These are phyloP conservation scores for Ischnus inquisitorius DNA, from an alignment of 2,888 invertebrate species.

Conservation along the genomic window DNA sequence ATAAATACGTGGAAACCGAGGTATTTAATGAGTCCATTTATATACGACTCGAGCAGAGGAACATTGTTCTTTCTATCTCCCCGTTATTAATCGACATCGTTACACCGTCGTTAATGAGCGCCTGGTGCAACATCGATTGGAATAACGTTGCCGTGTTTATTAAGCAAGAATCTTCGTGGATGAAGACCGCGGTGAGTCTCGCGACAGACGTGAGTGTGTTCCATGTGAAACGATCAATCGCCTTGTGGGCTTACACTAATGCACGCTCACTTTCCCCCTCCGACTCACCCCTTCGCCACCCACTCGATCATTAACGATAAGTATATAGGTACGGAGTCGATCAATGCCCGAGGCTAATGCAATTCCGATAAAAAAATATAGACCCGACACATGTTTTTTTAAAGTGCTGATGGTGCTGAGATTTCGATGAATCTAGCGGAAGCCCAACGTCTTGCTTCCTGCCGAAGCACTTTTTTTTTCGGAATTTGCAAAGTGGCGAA, in stretches of 20 bases:
- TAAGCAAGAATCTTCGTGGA: too few species aligned
- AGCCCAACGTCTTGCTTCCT: too few species aligned
- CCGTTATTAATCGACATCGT: not conserved
- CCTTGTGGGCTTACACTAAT: too few species aligned
- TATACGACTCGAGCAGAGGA: not conserved
- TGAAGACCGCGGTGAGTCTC: too few species aligned
- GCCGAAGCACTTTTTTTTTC: too few species aligned
- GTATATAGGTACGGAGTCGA: not conserved
- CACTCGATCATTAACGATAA: not conserved
- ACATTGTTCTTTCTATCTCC: too few species aligned
- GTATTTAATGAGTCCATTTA: not conserved
- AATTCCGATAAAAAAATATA: slow-evolving; percentile 18
- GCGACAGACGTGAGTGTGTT: too few species aligned
- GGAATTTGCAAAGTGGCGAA: too few species aligned
- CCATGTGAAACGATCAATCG: too few species aligned
- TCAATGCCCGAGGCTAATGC: slow-evolving; percentile 29
- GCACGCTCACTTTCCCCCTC: not conserved
- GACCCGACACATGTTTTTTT: not conserved
- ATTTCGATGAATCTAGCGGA: not conserved
- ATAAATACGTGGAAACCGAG: not conserved
- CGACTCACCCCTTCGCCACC: not conserved
- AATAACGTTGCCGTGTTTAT: not conserved
- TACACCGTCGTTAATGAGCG: not conserved
- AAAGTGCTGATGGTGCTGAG: slow-evolving; percentile 11
- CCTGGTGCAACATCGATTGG: not conserved